Evolutionary conservation across 2,113 vertebrate genomes (phyloP).

Genomic region (Nycticorax nycticorax): DNA sequence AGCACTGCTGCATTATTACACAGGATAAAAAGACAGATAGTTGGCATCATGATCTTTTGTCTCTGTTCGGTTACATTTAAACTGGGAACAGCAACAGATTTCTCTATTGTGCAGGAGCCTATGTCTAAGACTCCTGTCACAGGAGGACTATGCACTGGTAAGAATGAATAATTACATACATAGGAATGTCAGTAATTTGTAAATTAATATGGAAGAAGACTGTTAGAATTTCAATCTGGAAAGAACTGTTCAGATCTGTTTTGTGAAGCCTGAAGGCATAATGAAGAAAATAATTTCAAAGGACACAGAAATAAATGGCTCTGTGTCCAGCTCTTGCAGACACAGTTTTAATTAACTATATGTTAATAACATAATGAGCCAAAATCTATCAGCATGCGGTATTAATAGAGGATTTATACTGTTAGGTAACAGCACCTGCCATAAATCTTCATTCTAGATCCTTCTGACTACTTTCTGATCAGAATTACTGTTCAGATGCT

Average conservation of each 20-base stretch:
- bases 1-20: not conserved
- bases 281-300: not conserved
- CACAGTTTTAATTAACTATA: not conserved
- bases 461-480: not conserved
- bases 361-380: not conserved
- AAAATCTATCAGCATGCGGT: not conserved
- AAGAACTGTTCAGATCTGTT: not conserved
- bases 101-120: not conserved
- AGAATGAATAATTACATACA: not conserved
- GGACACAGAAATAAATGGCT: not conserved
- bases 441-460: not conserved
- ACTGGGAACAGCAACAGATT: not conserved
- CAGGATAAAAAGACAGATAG: not conserved
- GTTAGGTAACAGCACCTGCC: not conserved
- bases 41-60: not conserved
- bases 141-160: not conserved
- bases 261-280: not conserved
- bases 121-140: not conserved
- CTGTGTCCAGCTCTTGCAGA: not conserved
- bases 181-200: not conserved
- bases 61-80: conserved; percentile 34
- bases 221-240: not conserved
- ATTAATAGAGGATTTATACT: not conserved
- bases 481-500: not conserved
- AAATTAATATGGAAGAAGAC: not conserved